Base-by-base conservation (phyloP, 2,797 vertebrate genomes). In the Falco novaeseelandiae region DNA sequence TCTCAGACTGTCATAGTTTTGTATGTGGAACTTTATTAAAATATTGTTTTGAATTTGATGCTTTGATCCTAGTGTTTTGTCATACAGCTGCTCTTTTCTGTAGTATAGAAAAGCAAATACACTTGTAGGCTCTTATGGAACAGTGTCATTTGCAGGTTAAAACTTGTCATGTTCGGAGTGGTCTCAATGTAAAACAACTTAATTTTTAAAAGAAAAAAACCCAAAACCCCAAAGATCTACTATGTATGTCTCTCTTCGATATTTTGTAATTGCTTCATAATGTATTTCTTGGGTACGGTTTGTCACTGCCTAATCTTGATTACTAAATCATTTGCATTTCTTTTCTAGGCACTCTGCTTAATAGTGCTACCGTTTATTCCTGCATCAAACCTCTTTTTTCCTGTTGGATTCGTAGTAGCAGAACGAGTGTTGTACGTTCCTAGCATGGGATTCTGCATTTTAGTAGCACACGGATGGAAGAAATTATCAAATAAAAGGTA, bases 371-470 rank as follows among this genome's bases (percentile, higher is more conserved):
- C 99, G 34, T 99, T 99, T 87, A 98, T 99, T 96, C 99, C 99
- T 72, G 99, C 99, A 0, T 99, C 99, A 89, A 99, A 99, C 95
- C 99, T 99, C 82, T 99, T 99, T 98, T 99, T 99, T 89, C 99
- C 99, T 3, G 99, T 99, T 98, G 99, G 99, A 38, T 99, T 99
- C 9, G 99, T 99, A 40, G 99, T 99, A 93, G 99, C 99, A 30
- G 99, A 99, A 97, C 97, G 99, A 91, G 99, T 99, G 13, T 98
- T 99, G 4, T 99, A 99, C 84, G 99, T 99, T 61, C 99, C 99
- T 87, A 99, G 99, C 91, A 99, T 99, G 99, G 99, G 99, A 55
- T 99, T 99, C 98, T 99, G 99, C 96, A 98, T 99, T 94, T 98
- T 99, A 65, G 98, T 99, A 74, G 99, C 99, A 30, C 99, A 99